Evolutionary conservation across 1,140 invertebrate species (phyloP).

Genomic region (Steinernema feltiae): DNA sequence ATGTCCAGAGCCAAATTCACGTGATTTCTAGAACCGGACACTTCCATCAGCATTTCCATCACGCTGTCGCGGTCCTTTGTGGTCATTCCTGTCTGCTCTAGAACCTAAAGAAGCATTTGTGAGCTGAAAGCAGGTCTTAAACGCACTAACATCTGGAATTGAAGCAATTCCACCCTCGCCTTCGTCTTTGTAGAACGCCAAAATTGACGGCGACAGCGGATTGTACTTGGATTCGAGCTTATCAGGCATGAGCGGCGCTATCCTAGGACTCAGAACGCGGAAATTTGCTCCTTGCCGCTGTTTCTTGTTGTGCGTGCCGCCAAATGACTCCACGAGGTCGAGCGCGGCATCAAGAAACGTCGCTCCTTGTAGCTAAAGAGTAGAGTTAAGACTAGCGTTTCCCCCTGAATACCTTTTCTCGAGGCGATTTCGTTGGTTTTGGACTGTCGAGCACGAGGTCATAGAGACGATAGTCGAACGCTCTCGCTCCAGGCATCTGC

Average conservation of each 20-base stretch:
- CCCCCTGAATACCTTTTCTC: conserved; percentile 20
- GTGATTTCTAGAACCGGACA: conserved; percentile 41
- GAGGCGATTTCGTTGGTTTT: conserved; percentile 28
- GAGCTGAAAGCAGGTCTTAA: background rate
- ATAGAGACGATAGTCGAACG: conserved; percentile 48
- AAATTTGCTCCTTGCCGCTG: conserved; percentile 24
- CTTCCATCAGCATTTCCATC: conserved; percentile 50
- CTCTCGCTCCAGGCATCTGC: conserved; percentile 43
- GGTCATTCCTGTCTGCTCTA: conserved; percentile 42
- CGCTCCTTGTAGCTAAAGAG: background rate
- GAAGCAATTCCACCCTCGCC: conserved; percentile 44
- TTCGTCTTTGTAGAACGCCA: conserved; percentile 50
- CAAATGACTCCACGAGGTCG: background rate
- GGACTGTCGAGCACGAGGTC: conserved; percentile 47
- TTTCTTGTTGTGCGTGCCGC: background rate
- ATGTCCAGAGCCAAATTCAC: conserved; percentile 46
- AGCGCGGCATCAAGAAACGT: background rate
- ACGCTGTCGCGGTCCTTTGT: conserved; percentile 43
- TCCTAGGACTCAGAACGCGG: conserved; percentile 43
- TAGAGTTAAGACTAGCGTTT: background rate
- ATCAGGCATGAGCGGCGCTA: conserved; percentile 56
- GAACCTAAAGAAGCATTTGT: conserved; percentile 28
- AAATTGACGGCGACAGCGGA: conserved; percentile 48
- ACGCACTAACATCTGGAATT: conserved; percentile 41
- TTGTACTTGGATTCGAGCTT: conserved; percentile 29